Evolutionary conservation across 2,113 vertebrate genomes (phyloP), one percentile per base, ranked within the genome.

Genomic region (Baryphthengus martii): DNA sequence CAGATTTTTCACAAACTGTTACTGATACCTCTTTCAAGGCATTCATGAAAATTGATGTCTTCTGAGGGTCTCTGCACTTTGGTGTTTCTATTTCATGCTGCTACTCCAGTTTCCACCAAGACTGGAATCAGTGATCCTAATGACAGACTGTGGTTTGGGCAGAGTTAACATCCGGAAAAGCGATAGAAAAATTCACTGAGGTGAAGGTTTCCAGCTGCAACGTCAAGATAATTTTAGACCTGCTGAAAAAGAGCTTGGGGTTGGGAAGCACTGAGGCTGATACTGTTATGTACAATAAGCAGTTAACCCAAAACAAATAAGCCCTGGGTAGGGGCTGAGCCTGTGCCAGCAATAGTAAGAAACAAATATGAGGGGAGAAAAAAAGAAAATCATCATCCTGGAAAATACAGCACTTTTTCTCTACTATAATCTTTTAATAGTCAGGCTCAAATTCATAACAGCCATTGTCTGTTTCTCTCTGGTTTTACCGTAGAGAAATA

Each of bases 261-360:
- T 71, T 58, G 82, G 29, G 45, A 84, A 84, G 63, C 62, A 66
- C 62, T 47, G 31, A 88, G 75, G 40, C 17, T 75, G 58, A 58
- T 50, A 61, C 25, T 81, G 68, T 66, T 89, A 50, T 61, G 28
- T 19, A 52, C 33, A 88, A 86, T 70, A 92, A 95, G 26, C 7
- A 3, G 71, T 92, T 96, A 95, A 95, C 58, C 90, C 87, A 73
- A 84, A 85, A 53, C 29, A 65, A 75, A 85, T 82, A 40, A n/a
- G 42, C 39, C 68, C 80, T 93, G 70, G 58, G 28, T 39, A 89
- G 63, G 42, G 58, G 87, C 70, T 94, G 85, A 97, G 77, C 14
- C 45, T 61, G 40, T 55, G 87, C 93, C 91, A 97, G 76, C 88
- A 96, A 68, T n/a, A 97, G 79, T 94, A 97, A 95, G 94, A 97